These are phyloP conservation scores for Clarias batrachus DNA, from an alignment of 2,113 vertebrate species.

Conservation along the genomic window DNA sequence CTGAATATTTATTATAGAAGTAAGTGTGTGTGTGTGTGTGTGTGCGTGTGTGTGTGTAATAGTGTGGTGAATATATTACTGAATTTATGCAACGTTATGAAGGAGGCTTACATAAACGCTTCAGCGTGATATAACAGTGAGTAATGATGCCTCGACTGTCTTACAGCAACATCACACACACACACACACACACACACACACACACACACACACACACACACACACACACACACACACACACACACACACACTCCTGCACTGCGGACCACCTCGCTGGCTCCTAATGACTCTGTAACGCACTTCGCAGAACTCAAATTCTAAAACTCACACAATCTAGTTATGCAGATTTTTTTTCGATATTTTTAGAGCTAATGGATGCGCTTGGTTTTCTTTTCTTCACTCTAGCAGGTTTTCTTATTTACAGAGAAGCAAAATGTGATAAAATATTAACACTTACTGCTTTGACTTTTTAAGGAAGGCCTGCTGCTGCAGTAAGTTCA, in stretches of 20 bases:
- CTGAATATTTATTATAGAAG: background rate
- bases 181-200: background rate
- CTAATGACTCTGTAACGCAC: background rate
- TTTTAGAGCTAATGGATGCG: background rate
- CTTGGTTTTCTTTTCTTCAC: background rate
- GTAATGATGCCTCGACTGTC: constrained; percentile 28
- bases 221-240: constrained; percentile 3
- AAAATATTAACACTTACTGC: background rate
- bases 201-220: background rate
- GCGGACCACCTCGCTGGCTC: background rate
- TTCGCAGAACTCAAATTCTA: background rate
- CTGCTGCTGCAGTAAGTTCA: background rate
- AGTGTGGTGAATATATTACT: constrained; percentile 9
- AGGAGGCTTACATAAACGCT: constrained; percentile 39
- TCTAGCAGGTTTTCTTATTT: background rate
- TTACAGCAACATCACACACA: constrained; percentile 15
- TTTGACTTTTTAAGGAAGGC: background rate
- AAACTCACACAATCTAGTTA: background rate
- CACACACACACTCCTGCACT: constrained; percentile 10
- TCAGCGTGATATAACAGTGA: constrained; percentile 26
- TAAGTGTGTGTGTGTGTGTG: background rate
- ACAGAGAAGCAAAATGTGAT: background rate
- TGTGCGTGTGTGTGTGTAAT: constrained; percentile 14
- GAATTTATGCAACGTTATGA: constrained; percentile 42
- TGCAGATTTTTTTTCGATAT: background rate